phyloP scores from a whole-genome alignment of 2,113 vertebrate species.

The Cairina moschata region DNA sequence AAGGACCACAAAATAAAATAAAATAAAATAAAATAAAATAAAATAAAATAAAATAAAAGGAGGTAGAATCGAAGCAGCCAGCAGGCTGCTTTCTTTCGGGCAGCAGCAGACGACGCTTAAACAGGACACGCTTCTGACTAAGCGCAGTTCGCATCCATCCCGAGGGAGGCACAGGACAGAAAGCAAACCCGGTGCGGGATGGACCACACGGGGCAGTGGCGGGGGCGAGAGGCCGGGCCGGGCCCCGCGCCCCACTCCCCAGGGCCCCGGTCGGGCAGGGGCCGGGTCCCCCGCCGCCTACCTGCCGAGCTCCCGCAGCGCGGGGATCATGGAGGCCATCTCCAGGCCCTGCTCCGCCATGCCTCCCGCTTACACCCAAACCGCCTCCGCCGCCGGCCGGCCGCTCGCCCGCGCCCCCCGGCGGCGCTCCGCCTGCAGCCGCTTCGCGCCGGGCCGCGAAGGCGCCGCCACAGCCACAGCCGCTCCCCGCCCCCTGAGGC shows the following conservation, averaged over 20 bases:
- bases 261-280: too few relatives aligned
- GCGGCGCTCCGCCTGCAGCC: neutral
- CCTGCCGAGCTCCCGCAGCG: slow-evolving; percentile 91
- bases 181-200: too few relatives aligned
- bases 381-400: too few relatives aligned
- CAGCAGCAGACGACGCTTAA: neutral
- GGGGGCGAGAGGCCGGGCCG: neutral
- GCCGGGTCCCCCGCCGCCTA: slow-evolving; percentile 40
- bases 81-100: too few relatives aligned
- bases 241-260: too few relatives aligned
- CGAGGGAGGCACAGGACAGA: neutral
- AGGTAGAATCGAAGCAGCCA: too few relatives aligned
- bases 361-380: neutral
- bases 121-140: neutral
- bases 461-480: too few relatives aligned
- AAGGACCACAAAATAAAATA: too few relatives aligned
- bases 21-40: neutral
- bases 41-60: neutral
- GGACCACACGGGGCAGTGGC: fast-evolving
- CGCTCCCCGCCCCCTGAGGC: too few relatives aligned
- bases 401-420: fast-evolving
- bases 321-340: slow-evolving; percentile 96
- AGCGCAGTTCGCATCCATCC: too few relatives aligned
- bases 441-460: neutral
- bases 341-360: slow-evolving; percentile 62